Conservation (phyloP, 2,797 vertebrate genomes). For the Girardinus metallicus region DNA sequence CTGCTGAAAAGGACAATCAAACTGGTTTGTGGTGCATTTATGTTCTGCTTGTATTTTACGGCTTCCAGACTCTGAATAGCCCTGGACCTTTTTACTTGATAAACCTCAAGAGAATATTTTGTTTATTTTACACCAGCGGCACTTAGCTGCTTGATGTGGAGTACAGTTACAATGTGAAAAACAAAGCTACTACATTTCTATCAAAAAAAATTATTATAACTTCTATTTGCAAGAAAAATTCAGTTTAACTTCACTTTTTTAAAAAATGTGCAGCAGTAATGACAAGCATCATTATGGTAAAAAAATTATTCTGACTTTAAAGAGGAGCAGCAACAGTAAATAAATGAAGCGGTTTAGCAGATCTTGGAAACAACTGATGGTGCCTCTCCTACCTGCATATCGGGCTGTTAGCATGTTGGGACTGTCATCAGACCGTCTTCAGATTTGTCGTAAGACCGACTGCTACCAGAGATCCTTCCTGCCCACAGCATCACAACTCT, state of each 20-base stretch:
- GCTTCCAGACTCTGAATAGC: neutral
- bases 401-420: too few relatives aligned
- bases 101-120: neutral
- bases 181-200: neutral
- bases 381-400: too few relatives aligned
- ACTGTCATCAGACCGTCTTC: too few relatives aligned
- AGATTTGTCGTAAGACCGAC: too few relatives aligned
- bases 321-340: too few relatives aligned
- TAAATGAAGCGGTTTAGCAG: too few relatives aligned
- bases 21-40: conserved; percentile 24
- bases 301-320: too few relatives aligned
- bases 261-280: neutral
- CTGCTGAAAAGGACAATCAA: conserved; percentile 31
- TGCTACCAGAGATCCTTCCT: too few relatives aligned
- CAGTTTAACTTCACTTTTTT: neutral
- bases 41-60: conserved; percentile 9
- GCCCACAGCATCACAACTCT: too few relatives aligned
- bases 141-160: neutral
- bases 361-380: too few relatives aligned
- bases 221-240: neutral
- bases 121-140: neutral
- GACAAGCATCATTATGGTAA: too few relatives aligned
- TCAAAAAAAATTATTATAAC: too few relatives aligned
- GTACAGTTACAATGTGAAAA: neutral
- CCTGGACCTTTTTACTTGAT: neutral